phyloP scores from a whole-genome alignment of 2,113 vertebrate species.

The Zosterops hypoxanthus region DNA sequence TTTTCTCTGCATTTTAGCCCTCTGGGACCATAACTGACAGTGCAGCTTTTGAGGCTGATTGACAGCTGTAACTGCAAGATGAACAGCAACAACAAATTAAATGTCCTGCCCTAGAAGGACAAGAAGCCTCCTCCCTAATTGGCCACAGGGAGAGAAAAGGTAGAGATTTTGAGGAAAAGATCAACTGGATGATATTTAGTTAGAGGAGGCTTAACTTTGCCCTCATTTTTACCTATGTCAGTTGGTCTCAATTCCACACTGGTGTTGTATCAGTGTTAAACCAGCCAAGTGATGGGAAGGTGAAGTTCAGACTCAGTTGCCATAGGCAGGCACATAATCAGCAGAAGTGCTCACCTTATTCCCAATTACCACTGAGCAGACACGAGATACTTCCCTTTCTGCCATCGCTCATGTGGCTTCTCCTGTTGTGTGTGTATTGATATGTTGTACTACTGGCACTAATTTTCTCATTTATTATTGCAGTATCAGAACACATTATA shows the following conservation, averaged over 20 bases:
- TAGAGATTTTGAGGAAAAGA: neutral
- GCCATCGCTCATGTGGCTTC: neutral
- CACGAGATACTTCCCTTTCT: neutral
- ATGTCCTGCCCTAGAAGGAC: neutral
- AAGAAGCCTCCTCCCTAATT: neutral
- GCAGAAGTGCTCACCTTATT: neutral
- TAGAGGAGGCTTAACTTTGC: neutral
- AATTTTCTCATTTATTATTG: constrained; percentile 23
- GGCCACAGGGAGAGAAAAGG: neutral
- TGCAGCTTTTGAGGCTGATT: neutral
- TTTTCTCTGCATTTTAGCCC: neutral
- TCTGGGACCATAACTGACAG: neutral
- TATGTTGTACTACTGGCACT: neutral
- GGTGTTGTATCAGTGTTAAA: neutral
- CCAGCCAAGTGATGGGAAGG: neutral
- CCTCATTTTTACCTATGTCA: neutral
- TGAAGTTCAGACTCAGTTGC: neutral
- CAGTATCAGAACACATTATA: neutral
- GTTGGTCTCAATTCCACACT: neutral
- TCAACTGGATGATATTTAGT: neutral
- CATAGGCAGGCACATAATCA: neutral
- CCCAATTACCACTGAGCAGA: neutral
- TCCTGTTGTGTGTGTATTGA: neutral
- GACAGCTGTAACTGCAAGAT: neutral
- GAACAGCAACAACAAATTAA: neutral